phyloP scores from a whole-genome alignment of 2,797 vertebrate genomes.

The Discoglossus pictus region DNA sequence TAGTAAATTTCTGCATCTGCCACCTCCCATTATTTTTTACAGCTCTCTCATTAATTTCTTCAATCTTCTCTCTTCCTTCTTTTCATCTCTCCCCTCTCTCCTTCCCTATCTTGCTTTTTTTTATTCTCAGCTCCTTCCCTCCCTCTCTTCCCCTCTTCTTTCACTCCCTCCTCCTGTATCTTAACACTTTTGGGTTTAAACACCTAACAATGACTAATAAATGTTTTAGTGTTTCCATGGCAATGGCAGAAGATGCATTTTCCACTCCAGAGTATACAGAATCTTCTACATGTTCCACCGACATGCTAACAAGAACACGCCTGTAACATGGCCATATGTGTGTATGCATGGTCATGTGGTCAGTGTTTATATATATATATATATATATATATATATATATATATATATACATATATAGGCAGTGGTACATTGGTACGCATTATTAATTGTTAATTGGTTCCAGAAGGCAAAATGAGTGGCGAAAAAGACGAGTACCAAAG shows the following conservation, averaged over 20 bases:
- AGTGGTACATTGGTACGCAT: too few species aligned
- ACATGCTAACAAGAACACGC: slow-evolving; percentile 18
- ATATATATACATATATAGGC: too few species aligned
- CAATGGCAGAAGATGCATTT: slow-evolving; percentile 27
- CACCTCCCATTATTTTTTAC: too few species aligned
- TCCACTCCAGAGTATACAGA: neutral
- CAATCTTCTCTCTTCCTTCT: neutral
- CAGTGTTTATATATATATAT: too few species aligned
- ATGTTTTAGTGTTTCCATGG: slow-evolving; percentile 46
- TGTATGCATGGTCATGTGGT: too few species aligned
- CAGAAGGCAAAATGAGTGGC: too few species aligned
- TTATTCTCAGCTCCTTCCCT: slow-evolving; percentile 22
- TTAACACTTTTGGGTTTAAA: slow-evolving; percentile 44
- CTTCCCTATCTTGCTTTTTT: neutral
- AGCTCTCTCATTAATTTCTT: neutral
- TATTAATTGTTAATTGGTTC: too few species aligned
- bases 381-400: too few species aligned
- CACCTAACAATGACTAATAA: slow-evolving; percentile 46
- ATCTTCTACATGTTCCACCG: slow-evolving; percentile 8
- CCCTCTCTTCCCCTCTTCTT: slow-evolving; percentile 9
- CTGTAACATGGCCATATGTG: too few species aligned
- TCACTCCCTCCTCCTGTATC: slow-evolving; percentile 35
- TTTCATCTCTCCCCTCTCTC: neutral
- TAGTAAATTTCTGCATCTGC: too few species aligned
- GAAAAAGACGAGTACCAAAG: too few species aligned